phyloP scores from a whole-genome alignment of 2,888 invertebrate species.

The Sipha maydis region DNA sequence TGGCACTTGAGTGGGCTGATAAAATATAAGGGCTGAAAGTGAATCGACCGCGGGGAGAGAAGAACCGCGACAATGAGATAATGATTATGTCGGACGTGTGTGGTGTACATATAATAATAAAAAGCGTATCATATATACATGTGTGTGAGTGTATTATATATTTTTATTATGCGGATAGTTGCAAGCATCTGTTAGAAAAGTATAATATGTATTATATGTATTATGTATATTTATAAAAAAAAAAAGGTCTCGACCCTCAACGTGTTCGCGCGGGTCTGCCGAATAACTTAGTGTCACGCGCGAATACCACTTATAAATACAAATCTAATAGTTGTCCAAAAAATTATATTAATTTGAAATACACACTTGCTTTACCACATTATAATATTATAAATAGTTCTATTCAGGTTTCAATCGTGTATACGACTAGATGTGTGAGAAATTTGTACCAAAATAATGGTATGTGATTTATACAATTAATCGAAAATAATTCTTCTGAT shows the following conservation, averaged over 20 bases:
- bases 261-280: not conserved
- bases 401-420: not conserved
- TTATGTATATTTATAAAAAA: not conserved
- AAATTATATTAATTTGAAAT: not conserved
- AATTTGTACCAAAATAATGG: not conserved
- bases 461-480: no score
- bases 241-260: slow-evolving; percentile 17
- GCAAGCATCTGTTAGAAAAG: not conserved
- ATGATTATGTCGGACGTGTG: slow-evolving; percentile 48
- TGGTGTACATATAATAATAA: not conserved
- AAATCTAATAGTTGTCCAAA: not conserved
- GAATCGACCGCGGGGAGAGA: slow-evolving; percentile 14
- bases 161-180: not conserved
- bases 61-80: slow-evolving; percentile 60
- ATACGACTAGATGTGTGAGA: not conserved
- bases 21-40: slow-evolving; percentile 42
- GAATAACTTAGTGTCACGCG: not conserved
- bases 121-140: not conserved
- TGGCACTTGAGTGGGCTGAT: slow-evolving; percentile 48
- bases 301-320: not conserved
- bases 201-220: no score
- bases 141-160: slow-evolving; percentile 1
- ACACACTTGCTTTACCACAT: no score
- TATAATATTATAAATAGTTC: not conserved
- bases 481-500: no score